These are phyloP conservation scores for Cacatua alba DNA, from an alignment of 2,113 vertebrate species.

Conservation along the genomic window DNA sequence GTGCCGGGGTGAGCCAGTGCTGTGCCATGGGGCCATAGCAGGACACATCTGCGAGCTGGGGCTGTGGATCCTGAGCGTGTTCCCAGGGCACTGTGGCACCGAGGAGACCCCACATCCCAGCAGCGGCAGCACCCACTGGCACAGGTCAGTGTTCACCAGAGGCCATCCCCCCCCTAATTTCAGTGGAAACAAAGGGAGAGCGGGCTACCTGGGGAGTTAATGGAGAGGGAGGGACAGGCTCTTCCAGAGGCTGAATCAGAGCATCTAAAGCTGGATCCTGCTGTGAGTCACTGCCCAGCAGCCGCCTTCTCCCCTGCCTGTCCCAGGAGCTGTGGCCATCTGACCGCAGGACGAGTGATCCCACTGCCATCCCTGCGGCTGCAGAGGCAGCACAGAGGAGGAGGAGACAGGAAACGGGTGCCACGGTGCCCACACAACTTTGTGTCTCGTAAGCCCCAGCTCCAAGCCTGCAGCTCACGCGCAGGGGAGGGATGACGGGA, in stretches of 20 bases:
- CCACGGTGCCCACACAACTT: not conserved
- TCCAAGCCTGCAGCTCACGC: not conserved
- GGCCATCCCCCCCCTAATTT: not conserved
- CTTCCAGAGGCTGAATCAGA: not conserved
- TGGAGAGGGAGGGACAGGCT: not conserved
- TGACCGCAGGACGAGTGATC: not conserved
- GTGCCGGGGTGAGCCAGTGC: accelerated
- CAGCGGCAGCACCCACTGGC: not conserved
- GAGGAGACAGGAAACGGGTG: not conserved
- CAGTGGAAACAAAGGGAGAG: not conserved
- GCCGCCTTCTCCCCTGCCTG: not conserved
- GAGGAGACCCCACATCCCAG: not conserved
- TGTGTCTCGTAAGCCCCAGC: accelerated
- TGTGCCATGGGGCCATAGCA: accelerated
- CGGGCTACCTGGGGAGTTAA: accelerated
- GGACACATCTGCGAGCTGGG: accelerated
- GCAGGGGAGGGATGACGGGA: not conserved
- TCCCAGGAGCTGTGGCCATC: not conserved
- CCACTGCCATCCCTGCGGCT: not conserved
- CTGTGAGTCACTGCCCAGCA: accelerated
- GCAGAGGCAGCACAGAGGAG: not conserved
- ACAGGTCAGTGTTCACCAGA: accelerated
- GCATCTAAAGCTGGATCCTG: not conserved
- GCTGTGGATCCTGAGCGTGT: not conserved
- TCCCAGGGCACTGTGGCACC: not conserved